Evolutionary conservation across 2,888 invertebrate genomes (phyloP), one percentile per base, ranked within the genome.

Genomic region (Congeria kusceri): DNA sequence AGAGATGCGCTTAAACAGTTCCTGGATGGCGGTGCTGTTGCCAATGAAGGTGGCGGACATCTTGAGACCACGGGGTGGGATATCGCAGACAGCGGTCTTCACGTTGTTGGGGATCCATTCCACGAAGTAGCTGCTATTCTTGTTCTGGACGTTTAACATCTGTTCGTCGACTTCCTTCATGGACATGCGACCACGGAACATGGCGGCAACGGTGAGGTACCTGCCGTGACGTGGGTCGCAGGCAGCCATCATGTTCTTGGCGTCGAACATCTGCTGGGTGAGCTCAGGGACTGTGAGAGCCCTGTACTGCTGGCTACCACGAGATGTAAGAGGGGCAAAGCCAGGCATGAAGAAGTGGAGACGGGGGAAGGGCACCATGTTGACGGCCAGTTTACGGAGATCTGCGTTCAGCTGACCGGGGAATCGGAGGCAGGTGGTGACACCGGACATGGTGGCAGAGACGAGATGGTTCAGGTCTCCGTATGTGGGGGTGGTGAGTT

Each of bases 1-100:
- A 1, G 92, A 91, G 57, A 92, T 87, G 61, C 86, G 89, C 84
- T 92, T 92, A 87, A 92, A 92, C 32, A 92, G 87, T 73, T 92
- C 92, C 80, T 93, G 92, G 77, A 93, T 93, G 80, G 93, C 92
- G 23, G 93, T 93, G 78, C 88, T 92, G 89, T 93, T 93, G 18
- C 93, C 98, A 93, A 98, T 97, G 94, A 98, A 98, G 62, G 98
- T 98, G 88, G 97, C 97, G 1, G 97, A 96, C 97, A 97, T 97
- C 93, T 96, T 97, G 80, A 97, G 94, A 73, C 98, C 98, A 86
- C 97, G 95, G 20, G 97, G 97, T 64, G 97, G 98, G 92, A 98
- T 98, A 94, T 98, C 92, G 75, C 92, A 92, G 63, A 92, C 92
- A 64, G 92, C 92, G 23, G 92, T 92, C 80, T 92, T 92, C 49